Percentiles rank a stretch among this genome's conserved stretches.
phyloP scores from a whole-genome alignment of 2,797 vertebrate genomes.

The Ibycter americanus region DNA sequence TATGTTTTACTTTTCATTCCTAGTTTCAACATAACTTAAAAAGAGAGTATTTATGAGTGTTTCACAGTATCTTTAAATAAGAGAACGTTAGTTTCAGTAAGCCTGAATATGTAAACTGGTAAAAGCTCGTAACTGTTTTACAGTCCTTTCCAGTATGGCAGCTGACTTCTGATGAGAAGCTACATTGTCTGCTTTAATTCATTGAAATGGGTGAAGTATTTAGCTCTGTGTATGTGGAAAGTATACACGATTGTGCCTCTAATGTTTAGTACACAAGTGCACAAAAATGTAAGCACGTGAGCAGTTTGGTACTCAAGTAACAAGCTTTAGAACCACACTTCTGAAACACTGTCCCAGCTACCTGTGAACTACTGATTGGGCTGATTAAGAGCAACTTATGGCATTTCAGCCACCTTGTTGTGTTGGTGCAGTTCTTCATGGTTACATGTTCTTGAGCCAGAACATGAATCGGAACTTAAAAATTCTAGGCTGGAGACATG shows the following conservation, averaged over 20 bases:
- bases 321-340: not conserved
- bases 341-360: not conserved
- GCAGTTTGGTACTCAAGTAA: not conserved
- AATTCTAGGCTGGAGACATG: not conserved
- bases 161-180: not conserved
- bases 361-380: not conserved
- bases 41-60: not conserved
- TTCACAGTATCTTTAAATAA: not conserved
- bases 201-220: not conserved
- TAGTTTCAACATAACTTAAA: not conserved
- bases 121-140: not conserved
- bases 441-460: not conserved
- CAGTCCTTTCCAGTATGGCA: not conserved
- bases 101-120: not conserved
- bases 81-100: not conserved
- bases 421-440: not conserved
- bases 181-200: not conserved
- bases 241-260: fast-evolving
- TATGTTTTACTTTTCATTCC: not conserved
- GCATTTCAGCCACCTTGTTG: not conserved
- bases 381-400: not conserved
- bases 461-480: not conserved
- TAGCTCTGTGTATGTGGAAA: not conserved
- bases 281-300: not conserved
- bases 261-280: not conserved